A percentile compares a stretch with the other conserved stretches of the same genome.
These are phyloP conservation scores for Piscicola geometra DNA, from an alignment of 2,888 invertebrate genomes.

Conservation along the genomic window DNA sequence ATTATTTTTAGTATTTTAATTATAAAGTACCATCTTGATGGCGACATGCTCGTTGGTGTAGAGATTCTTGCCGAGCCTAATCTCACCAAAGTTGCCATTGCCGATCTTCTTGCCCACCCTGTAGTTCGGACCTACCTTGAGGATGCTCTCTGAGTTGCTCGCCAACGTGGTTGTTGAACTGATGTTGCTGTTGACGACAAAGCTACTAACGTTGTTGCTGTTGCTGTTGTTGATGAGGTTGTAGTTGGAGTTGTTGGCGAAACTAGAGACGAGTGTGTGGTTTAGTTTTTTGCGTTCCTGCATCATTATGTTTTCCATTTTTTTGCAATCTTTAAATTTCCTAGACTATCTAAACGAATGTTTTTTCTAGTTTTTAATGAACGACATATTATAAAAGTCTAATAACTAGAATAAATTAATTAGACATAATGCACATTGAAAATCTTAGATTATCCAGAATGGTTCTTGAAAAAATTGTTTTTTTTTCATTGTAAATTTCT, in stretches of 20 bases:
- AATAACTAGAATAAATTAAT: no score
- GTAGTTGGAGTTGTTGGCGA: not conserved
- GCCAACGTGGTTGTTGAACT: not conserved
- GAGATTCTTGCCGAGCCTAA: not conserved
- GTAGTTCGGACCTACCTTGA: not conserved
- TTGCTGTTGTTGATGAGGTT: conserved; percentile 12
- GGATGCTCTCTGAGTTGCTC: not conserved
- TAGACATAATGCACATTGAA: no score
- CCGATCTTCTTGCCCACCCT: conserved; percentile 1
- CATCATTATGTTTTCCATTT: not conserved
- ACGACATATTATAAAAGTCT: no score
- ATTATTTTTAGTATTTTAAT: no score
- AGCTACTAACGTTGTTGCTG: conserved; percentile 2
- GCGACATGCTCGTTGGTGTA: not conserved
- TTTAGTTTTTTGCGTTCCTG: not conserved
- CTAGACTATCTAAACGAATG: no score
- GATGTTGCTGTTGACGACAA: conserved; percentile 1
- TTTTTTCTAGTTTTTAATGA: no score
- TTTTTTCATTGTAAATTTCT: no score
- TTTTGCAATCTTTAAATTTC: not conserved
- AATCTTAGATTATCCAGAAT: no score
- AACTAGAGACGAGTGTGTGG: not conserved
- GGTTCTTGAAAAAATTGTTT: no score
- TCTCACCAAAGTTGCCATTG: not conserved
- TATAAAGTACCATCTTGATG: not conserved